These are phyloP conservation scores for Chaunax sp. DNA, from an alignment of 2,797 vertebrate genomes.

Conservation along the genomic window DNA sequence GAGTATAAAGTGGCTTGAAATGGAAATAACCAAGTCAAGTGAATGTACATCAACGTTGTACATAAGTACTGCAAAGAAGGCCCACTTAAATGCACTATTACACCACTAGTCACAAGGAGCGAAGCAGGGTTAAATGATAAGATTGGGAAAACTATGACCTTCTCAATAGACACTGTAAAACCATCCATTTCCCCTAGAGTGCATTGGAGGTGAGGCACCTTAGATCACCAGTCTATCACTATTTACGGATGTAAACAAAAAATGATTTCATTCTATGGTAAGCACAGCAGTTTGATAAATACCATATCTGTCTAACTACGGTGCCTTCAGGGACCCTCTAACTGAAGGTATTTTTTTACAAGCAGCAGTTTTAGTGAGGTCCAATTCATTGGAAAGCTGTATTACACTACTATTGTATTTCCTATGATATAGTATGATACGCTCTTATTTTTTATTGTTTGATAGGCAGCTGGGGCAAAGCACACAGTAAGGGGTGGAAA, in stretches of 20 bases:
- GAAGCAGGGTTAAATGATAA: constrained; percentile 5
- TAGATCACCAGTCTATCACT: neutral
- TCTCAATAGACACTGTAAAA: neutral
- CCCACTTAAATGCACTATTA: neutral
- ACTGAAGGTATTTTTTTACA: constrained; percentile 58
- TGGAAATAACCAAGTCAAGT: constrained; percentile 2
- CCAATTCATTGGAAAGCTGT: constrained; percentile 60
- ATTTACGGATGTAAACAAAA: constrained; percentile 11
- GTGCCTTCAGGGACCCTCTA: constrained; percentile 49
- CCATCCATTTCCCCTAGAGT: constrained; percentile 1
- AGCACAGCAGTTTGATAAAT: constrained; percentile 43
- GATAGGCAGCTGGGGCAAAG: constrained; percentile 81
- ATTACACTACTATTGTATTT: constrained; percentile 75
- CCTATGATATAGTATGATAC: constrained; percentile 76
- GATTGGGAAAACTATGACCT: neutral
- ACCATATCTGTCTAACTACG: constrained; percentile 27
- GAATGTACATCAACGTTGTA: neutral
- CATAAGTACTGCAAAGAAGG: neutral
- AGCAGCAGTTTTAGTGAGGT: constrained; percentile 44
- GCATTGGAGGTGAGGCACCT: neutral
- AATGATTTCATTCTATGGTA: constrained; percentile 24
- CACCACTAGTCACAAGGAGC: neutral
- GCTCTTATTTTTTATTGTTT: constrained; percentile 72
- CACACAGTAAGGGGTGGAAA: constrained; percentile 66
- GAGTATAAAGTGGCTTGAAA: neutral